Conservation (phyloP, 2,113 vertebrate species). For the Marcusenius ussheri region DNA sequence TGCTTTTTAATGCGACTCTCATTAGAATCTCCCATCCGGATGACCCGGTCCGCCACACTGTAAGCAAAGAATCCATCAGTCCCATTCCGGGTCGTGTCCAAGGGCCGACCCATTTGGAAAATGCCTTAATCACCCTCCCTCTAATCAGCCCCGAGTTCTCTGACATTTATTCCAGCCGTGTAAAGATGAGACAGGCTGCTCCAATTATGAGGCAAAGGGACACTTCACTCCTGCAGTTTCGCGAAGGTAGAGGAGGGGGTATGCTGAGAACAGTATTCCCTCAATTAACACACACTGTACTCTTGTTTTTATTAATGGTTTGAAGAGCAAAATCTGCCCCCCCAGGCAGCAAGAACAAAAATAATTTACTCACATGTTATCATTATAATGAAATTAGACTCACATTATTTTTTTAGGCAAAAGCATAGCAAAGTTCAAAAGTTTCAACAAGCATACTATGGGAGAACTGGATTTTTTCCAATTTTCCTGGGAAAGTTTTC, state of each 20-base stretch:
- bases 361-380: neutral
- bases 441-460: neutral
- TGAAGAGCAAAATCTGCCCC: neutral
- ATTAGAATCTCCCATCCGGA: neutral
- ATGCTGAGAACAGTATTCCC: neutral
- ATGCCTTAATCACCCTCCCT: neutral
- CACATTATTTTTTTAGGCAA: neutral
- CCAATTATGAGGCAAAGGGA: neutral
- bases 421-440: neutral
- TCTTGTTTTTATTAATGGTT: constrained; percentile 1
- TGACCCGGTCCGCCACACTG: neutral
- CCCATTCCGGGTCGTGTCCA: neutral
- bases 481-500: neutral
- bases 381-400: constrained; percentile 4
- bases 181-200: neutral
- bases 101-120: neutral
- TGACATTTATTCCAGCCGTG: neutral
- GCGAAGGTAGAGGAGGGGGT: neutral
- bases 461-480: neutral
- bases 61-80: neutral
- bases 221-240: neutral
- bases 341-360: neutral
- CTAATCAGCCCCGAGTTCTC: neutral
- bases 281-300: neutral
- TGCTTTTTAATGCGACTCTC: neutral